Conservation (phyloP, 2,113 vertebrate species). For the Lophotis ruficrista region DNA sequence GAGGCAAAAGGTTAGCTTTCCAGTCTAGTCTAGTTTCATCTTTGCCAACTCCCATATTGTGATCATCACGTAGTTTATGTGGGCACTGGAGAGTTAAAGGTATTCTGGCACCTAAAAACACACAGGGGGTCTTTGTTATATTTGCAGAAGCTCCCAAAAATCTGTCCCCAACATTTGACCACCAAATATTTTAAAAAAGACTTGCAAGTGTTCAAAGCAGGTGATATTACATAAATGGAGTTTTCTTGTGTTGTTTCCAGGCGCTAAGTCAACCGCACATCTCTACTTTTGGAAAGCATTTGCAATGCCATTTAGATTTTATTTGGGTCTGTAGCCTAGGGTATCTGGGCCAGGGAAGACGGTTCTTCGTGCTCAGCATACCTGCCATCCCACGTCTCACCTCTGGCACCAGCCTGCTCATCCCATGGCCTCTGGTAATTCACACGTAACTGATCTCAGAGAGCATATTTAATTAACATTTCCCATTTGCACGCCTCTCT, state of each 20-base stretch:
- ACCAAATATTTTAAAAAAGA: not conserved
- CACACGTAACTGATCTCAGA: not conserved
- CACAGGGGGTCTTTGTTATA: not conserved
- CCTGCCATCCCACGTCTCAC: not conserved
- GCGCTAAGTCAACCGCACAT: not conserved
- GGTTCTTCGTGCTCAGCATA: not conserved
- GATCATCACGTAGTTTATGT: accelerated
- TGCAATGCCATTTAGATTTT: not conserved
- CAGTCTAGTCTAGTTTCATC: not conserved
- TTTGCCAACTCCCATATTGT: not conserved
- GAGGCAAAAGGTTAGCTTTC: no score
- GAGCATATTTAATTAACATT: not conserved
- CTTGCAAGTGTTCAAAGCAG: not conserved
- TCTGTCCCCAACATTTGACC: not conserved
- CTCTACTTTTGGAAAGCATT: not conserved
- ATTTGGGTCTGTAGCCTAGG: not conserved
- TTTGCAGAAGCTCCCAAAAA: not conserved
- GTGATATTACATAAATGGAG: not conserved
- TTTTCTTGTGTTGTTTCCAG: not conserved
- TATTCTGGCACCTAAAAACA: not conserved
- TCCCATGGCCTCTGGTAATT: not conserved
- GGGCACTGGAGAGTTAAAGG: not conserved
- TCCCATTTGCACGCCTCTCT: not conserved
- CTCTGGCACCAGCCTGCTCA: not conserved
- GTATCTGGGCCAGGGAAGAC: not conserved